Percentiles rank a stretch among this genome's conserved stretches.
Evolutionary conservation across 2,113 vertebrate species (phyloP).

Genomic region (Anhinga anhinga): DNA sequence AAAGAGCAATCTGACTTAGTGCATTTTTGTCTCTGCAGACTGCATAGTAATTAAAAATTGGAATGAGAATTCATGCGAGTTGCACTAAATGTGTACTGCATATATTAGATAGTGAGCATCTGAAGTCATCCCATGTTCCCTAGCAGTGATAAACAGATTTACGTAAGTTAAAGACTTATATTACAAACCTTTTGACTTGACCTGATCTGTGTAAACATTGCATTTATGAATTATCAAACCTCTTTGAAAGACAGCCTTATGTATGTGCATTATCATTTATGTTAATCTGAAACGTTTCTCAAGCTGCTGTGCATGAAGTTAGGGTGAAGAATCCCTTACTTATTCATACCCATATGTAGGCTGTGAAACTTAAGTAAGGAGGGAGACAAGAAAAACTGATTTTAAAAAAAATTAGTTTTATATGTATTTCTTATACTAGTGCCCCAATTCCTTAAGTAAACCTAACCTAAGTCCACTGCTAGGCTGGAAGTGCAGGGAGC

Average conservation of each 20-base stretch:
- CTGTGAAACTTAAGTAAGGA: not conserved
- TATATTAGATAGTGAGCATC: slow-evolving; percentile 17
- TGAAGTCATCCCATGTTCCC: not conserved
- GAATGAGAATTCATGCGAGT: slow-evolving; percentile 17
- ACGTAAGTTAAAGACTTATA: slow-evolving; percentile 16
- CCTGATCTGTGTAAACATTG: not conserved
- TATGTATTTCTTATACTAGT: not conserved
- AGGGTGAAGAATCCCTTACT: not conserved
- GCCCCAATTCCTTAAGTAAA: not conserved
- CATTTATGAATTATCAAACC: slow-evolving; percentile 8
- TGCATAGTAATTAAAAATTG: slow-evolving; percentile 53
- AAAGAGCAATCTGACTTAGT: slow-evolving; percentile 23
- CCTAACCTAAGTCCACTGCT: not conserved
- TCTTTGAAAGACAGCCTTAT: slow-evolving; percentile 33
- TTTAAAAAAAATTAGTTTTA: not conserved
- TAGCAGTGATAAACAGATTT: slow-evolving; percentile 38
- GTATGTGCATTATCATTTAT: not conserved
- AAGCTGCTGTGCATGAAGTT: slow-evolving; percentile 43
- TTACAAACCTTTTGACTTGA: slow-evolving; percentile 34
- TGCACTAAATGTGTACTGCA: not conserved
- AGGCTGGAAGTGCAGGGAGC: not conserved
- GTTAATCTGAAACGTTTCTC: slow-evolving; percentile 10
- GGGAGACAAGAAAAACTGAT: not conserved
- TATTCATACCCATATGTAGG: slow-evolving; percentile 26
- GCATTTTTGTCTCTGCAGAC: slow-evolving; percentile 30